A percentile compares a stretch with the other conserved stretches of the same genome.
Evolutionary conservation across 2,797 vertebrate species (phyloP).

Genomic region (Leuciscus waleckii): DNA sequence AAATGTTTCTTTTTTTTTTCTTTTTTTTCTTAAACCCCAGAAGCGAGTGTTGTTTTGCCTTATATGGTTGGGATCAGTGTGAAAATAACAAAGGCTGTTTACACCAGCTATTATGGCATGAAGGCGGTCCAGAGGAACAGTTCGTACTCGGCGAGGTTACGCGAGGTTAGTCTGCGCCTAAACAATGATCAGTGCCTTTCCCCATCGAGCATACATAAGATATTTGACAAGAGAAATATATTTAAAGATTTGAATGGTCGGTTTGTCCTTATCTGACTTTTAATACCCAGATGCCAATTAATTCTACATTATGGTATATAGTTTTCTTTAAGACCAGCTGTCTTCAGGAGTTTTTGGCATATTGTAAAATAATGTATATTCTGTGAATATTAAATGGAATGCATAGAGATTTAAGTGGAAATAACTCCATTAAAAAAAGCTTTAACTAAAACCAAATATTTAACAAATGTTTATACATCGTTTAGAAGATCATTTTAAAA

Average conservation of each 20-base stretch:
- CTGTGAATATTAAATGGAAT: constrained; percentile 77
- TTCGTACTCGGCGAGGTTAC: constrained; percentile 12
- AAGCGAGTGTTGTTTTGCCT: constrained; percentile 57
- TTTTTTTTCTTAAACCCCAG: constrained; percentile 49
- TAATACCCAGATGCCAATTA: neutral
- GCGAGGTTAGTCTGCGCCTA: constrained; percentile 18
- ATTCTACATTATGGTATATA: neutral
- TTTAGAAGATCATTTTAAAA: neutral
- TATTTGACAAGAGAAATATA: neutral
- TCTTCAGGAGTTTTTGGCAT: neutral
- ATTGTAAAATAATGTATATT: constrained; percentile 69
- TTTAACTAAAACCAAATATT: constrained; percentile 26
- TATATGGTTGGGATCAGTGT: constrained; percentile 66
- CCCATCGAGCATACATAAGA: constrained; percentile 21
- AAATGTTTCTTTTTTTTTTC: constrained; percentile 68
- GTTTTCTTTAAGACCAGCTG: neutral
- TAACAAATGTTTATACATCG: constrained; percentile 20
- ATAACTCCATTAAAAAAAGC: constrained; percentile 13
- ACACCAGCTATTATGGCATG: constrained; percentile 47
- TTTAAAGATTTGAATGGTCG: neutral
- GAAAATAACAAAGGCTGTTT: constrained; percentile 62
- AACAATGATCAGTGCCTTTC: constrained; percentile 17
- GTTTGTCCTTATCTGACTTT: neutral
- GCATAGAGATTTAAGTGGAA: constrained; percentile 51
- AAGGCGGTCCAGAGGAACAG: constrained; percentile 55